Conservation (phyloP, 1,140 invertebrate genomes). For the Ptiloglossa arizonensis region DNA sequence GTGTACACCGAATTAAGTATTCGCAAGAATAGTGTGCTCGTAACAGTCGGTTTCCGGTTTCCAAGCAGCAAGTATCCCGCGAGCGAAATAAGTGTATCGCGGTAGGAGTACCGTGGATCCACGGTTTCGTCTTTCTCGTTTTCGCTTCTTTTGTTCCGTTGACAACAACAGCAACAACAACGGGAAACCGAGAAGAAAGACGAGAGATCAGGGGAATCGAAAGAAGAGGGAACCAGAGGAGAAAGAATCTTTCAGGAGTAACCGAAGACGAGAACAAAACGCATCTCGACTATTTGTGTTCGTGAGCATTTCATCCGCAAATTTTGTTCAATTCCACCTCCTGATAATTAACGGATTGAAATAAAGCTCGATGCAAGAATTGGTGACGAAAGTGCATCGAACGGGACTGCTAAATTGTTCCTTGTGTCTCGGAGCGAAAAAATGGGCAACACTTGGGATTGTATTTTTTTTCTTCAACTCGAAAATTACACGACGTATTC, state of each 20-base stretch:
- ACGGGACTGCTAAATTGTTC: background rate
- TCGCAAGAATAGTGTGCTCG: too few relatives aligned
- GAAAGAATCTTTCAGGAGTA: background rate
- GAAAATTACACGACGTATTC: too few relatives aligned
- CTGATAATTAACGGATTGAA: slow-evolving; percentile 52
- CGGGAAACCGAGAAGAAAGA: background rate
- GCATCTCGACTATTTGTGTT: background rate
- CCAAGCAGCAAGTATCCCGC: too few relatives aligned
- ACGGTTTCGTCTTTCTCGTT: background rate
- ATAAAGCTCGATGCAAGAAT: slow-evolving; percentile 12
- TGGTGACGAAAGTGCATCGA: background rate
- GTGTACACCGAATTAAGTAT: too few relatives aligned
- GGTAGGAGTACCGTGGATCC: background rate
- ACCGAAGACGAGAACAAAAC: slow-evolving; percentile 24
- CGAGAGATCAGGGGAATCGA: background rate
- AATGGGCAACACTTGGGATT: too few relatives aligned
- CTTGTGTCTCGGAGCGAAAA: background rate
- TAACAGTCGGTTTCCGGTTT: too few relatives aligned
- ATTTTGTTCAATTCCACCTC: background rate
- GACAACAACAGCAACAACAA: background rate
- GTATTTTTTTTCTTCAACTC: too few relatives aligned
- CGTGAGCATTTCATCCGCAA: background rate
- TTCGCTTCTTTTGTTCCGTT: background rate
- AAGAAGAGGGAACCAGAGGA: background rate
- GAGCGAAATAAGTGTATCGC: slow-evolving; percentile 5